Evolutionary conservation across 1,140 invertebrate species (phyloP).

Genomic region (Druon quercuslanigerum): DNA sequence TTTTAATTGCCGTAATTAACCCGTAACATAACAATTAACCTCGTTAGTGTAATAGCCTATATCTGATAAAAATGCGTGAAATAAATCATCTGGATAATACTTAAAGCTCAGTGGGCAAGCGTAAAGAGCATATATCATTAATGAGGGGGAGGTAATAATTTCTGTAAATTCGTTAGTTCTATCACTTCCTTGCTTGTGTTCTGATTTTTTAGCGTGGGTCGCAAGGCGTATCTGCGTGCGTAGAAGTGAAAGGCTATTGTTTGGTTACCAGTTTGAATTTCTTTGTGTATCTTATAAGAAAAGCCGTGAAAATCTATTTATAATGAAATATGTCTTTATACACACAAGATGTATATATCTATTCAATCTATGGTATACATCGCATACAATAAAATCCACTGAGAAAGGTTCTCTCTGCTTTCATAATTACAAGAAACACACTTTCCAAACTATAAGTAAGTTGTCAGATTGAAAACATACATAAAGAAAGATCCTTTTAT

Average conservation of each 20-base stretch:
- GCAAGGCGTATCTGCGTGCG: constrained; percentile 54
- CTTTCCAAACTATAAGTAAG: constrained; percentile 37
- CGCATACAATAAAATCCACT: constrained; percentile 33
- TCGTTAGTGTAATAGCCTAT: too few relatives aligned
- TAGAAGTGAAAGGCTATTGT: constrained; percentile 64
- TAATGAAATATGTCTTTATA: constrained; percentile 32
- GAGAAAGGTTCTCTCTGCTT: constrained; percentile 57
- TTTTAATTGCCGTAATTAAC: too few relatives aligned
- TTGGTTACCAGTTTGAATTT: constrained; percentile 55
- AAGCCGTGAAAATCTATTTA: constrained; percentile 54
- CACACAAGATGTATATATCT: constrained; percentile 38
- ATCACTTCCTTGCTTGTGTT: constrained; percentile 48
- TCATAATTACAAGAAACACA: constrained; percentile 69
- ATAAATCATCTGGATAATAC: too few relatives aligned
- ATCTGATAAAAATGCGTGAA: too few relatives aligned
- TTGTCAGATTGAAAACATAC: too few relatives aligned
- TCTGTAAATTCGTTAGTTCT: constrained; percentile 33
- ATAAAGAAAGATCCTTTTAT: too few relatives aligned
- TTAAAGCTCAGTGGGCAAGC: not conserved
- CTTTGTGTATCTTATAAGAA: constrained; percentile 48
- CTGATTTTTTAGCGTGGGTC: constrained; percentile 54
- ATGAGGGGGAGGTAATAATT: constrained; percentile 45
- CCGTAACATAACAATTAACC: too few relatives aligned
- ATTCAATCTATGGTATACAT: not conserved
- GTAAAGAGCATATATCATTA: constrained; percentile 8